Evolutionary conservation across 2,797 vertebrate species (phyloP).

Genomic region (Sebastes umbrosus): DNA sequence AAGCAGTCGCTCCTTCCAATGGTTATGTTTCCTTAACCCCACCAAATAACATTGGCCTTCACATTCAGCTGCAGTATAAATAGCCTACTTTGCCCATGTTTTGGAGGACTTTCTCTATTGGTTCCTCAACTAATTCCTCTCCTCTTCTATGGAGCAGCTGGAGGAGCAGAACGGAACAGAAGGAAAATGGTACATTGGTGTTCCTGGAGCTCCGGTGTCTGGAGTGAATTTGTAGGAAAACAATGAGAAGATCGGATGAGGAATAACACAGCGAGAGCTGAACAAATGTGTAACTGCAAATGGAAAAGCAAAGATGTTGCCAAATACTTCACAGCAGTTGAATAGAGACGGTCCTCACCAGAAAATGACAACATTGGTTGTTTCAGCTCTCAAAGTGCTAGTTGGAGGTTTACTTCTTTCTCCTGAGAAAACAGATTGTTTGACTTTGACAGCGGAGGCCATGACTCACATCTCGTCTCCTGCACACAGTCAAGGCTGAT

Average conservation of each 20-base stretch:
- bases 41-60: slow-evolving; percentile 77
- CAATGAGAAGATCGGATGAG: slow-evolving; percentile 64
- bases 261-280: slow-evolving; percentile 38
- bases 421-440: not conserved
- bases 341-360: not conserved
- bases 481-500: not conserved
- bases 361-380: not conserved
- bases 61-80: slow-evolving; percentile 73
- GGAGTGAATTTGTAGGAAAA: slow-evolving; percentile 51
- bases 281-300: slow-evolving; percentile 17
- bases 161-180: slow-evolving; percentile 44
- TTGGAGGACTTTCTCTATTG: slow-evolving; percentile 64
- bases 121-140: slow-evolving; percentile 71
- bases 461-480: not conserved
- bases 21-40: slow-evolving; percentile 80
- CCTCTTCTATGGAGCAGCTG: slow-evolving; percentile 42
- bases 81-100: slow-evolving; percentile 63
- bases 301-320: slow-evolving; percentile 18
- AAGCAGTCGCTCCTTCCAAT: slow-evolving; percentile 76
- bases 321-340: not conserved
- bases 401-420: not conserved
- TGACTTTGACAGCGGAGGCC: not conserved
- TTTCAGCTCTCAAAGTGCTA: not conserved
- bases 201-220: slow-evolving; percentile 52
- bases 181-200: slow-evolving; percentile 39